A percentile compares a stretch with the other conserved stretches of the same genome.
Evolutionary conservation across 2,113 vertebrate genomes (phyloP).

Genomic region (Physeter macrocephalus): DNA sequence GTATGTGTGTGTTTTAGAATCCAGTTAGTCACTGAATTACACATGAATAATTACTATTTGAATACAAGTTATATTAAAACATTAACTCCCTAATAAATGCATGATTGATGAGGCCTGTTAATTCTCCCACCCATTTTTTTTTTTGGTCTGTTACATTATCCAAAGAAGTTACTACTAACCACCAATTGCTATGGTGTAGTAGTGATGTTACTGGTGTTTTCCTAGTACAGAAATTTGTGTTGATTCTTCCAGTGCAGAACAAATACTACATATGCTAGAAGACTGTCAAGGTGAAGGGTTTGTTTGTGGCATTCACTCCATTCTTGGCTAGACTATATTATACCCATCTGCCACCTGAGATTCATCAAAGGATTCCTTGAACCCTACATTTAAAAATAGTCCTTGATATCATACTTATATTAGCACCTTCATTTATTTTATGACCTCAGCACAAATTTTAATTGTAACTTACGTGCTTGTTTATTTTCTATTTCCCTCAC

Average conservation of each 20-base stretch:
- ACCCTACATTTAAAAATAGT: background rate
- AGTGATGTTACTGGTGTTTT: rapidly evolving
- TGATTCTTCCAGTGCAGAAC: background rate
- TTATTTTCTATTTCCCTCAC: background rate
- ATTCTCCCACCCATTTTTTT: background rate
- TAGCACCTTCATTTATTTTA: background rate
- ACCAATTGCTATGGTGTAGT: background rate
- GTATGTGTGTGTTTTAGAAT: background rate
- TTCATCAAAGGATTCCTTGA: background rate
- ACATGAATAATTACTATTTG: background rate
- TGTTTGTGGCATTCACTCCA: background rate
- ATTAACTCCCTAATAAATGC: background rate
- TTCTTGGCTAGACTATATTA: background rate
- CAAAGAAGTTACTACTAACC: background rate
- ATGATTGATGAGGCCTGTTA: background rate
- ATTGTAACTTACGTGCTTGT: background rate
- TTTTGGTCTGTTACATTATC: background rate
- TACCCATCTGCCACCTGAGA: background rate
- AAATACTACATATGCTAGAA: background rate
- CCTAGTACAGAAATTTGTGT: background rate
- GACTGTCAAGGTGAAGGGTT: background rate
- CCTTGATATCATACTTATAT: background rate
- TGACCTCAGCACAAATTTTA: background rate
- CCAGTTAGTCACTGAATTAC: background rate
- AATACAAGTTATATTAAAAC: background rate